Conservation (phyloP, 2,888 invertebrate genomes). For the Eumacrocentrus americanus region DNA sequence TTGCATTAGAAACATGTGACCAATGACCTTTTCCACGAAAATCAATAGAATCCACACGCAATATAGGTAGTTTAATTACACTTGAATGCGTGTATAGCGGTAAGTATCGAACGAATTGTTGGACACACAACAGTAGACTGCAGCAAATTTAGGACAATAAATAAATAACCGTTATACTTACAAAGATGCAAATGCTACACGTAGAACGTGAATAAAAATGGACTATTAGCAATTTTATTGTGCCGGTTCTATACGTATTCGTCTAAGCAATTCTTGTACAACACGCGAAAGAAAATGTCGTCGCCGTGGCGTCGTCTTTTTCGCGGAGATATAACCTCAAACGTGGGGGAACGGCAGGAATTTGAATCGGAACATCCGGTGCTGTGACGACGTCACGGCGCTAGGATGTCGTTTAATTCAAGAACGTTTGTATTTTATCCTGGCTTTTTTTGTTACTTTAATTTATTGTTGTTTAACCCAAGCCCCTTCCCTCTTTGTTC, state of each 20-base stretch:
- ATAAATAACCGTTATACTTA: not conserved
- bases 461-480: no score
- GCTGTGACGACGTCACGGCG: no score
- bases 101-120: not conserved
- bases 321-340: no score
- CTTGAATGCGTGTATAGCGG: not conserved
- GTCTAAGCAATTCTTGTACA: no score
- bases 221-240: not conserved
- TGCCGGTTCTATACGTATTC: not conserved
- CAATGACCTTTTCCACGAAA: not conserved
- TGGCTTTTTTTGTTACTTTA: no score
- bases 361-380: conserved; percentile 7
- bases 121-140: no score
- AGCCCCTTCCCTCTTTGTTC: no score
- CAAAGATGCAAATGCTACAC: not conserved
- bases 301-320: conserved; percentile 2
- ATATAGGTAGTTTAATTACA: conserved; percentile 1
- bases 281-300: conserved; percentile 5
- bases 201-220: not conserved
- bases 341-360: not conserved
- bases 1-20: not conserved
- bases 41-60: not conserved
- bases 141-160: no score
- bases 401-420: no score
- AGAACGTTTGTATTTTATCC: no score